Conservation (phyloP, 2,113 vertebrate species). For the Pao palembangensis region DNA sequence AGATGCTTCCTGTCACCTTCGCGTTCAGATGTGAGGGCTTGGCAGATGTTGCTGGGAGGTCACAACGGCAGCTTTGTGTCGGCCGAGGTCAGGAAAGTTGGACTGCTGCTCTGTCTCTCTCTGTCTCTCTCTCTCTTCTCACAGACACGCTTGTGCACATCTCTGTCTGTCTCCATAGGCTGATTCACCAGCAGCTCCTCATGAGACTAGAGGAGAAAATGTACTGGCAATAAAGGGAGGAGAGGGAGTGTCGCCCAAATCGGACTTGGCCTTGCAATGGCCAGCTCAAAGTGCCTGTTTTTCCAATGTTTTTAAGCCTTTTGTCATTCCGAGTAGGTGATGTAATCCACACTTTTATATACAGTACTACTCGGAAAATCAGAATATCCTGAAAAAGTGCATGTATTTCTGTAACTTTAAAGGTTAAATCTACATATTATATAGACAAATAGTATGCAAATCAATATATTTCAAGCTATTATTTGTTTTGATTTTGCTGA, state of each 20-base stretch:
- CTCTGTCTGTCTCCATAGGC: conserved; percentile 52
- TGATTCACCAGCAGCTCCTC: conserved; percentile 59
- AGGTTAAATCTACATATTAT: no score
- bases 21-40: neutral
- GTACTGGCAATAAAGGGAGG: conserved; percentile 32
- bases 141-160: conserved; percentile 30
- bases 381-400: no score
- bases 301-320: neutral
- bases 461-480: no score
- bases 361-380: no score
- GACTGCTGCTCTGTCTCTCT: no score
- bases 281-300: neutral
- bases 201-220: conserved; percentile 53
- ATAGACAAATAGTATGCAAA: no score
- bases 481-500: no score
- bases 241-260: conserved; percentile 22
- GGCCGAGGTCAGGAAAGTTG: conserved; percentile 45
- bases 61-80: conserved; percentile 60
- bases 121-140: conserved; percentile 22
- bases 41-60: conserved; percentile 18
- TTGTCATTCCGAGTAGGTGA: no score
- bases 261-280: conserved; percentile 1
- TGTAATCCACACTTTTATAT: no score
- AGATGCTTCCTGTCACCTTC: conserved; percentile 16
- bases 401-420: no score